A percentile compares a stretch with the other conserved stretches of the same genome.
These are phyloP conservation scores for Nasonovia ribisnigri DNA, from an alignment of 2,888 invertebrate genomes.

Conservation along the genomic window DNA sequence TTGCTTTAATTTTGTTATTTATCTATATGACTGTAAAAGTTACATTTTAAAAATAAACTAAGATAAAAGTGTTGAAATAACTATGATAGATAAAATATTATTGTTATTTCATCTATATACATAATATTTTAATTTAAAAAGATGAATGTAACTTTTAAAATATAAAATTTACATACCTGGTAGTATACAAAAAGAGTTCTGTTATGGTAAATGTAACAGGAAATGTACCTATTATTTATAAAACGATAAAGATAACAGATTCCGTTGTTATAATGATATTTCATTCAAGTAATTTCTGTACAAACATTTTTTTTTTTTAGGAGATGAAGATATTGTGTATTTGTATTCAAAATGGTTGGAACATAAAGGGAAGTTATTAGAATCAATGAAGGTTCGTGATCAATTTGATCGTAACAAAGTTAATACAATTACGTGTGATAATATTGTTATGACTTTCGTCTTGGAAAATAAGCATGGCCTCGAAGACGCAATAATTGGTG, in stretches of 20 bases:
- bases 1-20: neutral
- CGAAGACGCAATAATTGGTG: conserved; percentile 36
- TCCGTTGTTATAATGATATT: neutral
- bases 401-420: conserved; percentile 39
- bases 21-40: neutral
- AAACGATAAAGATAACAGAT: neutral
- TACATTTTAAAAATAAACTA: neutral
- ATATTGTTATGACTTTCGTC: conserved; percentile 33
- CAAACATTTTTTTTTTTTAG: conserved; percentile 11
- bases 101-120: neutral
- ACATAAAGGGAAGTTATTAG: conserved; percentile 48
- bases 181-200: neutral
- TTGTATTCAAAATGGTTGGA: conserved; percentile 61
- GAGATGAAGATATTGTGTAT: conserved; percentile 58
- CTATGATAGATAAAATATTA: neutral
- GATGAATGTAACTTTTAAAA: neutral
- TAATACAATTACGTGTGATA: conserved; percentile 30
- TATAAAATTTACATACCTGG: neutral
- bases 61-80: neutral
- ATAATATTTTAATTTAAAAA: neutral
- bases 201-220: neutral
- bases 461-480: conserved; percentile 53
- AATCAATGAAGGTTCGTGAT: conserved; percentile 45
- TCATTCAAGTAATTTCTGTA: neutral
- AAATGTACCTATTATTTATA: neutral